Base-by-base conservation (phyloP, 2,797 vertebrate species). In the Mus minutoides region DNA sequence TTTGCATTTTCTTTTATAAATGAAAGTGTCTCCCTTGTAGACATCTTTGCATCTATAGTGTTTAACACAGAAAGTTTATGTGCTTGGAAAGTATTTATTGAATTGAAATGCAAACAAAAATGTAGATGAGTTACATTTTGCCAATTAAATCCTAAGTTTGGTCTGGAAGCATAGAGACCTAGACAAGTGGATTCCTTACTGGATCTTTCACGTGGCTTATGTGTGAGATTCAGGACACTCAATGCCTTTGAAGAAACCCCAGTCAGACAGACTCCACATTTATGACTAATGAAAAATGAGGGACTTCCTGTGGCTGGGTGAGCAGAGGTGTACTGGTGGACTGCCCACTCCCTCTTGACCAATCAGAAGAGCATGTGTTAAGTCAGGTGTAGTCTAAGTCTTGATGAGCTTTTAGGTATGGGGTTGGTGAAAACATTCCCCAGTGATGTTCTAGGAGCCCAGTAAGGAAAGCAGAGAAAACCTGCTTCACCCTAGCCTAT, bases 41-140 rank as follows among this genome's bases (percentile, higher is more conserved):
- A 19, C 22, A 26, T n/a, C 21, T 85, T 19, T 43, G 52, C 7
- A 16, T 8, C 19, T 10, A 5, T 49, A 24, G 64, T 37, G 49
- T 14, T 29, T 11, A n/a, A 69, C 58, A 64, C 0, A 26, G 62
- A 3, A 19, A 22, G 14, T 34, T 0, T 11, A 3, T 14, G 14
- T 21, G 31, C 9, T 7, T 52, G 26, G 91, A n/a, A 60, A 73
- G 8, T 43, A 64, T 37, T 77, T 80, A 77, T 3, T 43, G 58
- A 71, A 14, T 67, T 95, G 46, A 80, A 67, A 3, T 60, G 26
- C 79, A 85, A 43, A 77, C 56, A 46, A 46, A 76, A 77, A 31
- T 49, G 26, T 22, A 49, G 16, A 78, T 84, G 58, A 40, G 26
- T 46, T 64, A 43, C 29, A 34, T 84, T 64, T 62, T 84, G 26